Percentiles rank a stretch among this genome's conserved stretches.
These are phyloP conservation scores for Telmatochromis brachygnathus DNA, from an alignment of 2,113 vertebrate species.

Conservation along the genomic window DNA sequence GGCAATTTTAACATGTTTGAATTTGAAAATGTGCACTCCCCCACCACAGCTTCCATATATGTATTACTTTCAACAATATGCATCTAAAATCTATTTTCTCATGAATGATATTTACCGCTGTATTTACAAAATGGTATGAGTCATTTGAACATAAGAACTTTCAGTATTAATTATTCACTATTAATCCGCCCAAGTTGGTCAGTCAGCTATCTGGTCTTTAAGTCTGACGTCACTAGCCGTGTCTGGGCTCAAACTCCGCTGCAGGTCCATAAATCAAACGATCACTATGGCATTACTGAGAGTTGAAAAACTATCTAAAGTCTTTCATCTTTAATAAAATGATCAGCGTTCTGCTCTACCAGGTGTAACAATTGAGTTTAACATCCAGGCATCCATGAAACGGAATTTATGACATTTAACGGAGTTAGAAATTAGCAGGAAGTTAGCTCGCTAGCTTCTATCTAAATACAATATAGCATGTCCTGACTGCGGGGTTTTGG, in stretches of 20 bases:
- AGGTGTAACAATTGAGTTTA: not conserved
- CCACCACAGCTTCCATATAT: not conserved
- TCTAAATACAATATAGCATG: too few species aligned
- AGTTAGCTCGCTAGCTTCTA: not conserved
- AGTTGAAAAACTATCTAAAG: not conserved
- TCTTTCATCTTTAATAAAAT: not conserved
- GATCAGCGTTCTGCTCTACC: accelerated
- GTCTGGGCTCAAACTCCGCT: not conserved
- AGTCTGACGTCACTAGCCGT: not conserved
- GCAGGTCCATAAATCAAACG: too few species aligned
- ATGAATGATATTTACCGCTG: not conserved
- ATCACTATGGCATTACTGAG: accelerated
- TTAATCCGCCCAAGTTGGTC: not conserved
- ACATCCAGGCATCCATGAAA: accelerated
- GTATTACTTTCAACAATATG: not conserved
- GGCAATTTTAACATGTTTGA: not conserved
- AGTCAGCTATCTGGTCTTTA: not conserved
- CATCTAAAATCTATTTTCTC: not conserved
- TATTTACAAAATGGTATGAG: not conserved
- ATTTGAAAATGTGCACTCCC: not conserved
- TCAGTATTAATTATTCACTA: not conserved
- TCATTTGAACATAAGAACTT: not conserved
- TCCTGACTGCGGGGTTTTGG: too few species aligned
- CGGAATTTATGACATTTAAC: not conserved
- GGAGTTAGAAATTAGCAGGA: accelerated